Percentiles rank a stretch among this genome's conserved stretches.
Evolutionary conservation across 2,888 invertebrate genomes (phyloP).

Genomic region (Panzeria rudis): DNA sequence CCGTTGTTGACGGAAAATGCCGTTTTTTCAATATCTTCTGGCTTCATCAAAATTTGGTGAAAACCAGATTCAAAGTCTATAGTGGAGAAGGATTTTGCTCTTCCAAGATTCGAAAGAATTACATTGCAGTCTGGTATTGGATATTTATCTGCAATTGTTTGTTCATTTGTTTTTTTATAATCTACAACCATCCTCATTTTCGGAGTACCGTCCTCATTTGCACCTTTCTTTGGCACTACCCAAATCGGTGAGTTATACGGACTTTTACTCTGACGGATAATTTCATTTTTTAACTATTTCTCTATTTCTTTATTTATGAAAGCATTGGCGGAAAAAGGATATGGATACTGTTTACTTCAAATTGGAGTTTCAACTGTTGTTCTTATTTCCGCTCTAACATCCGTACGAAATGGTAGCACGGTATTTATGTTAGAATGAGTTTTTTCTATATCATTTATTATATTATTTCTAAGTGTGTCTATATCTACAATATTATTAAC

Average conservation of each 20-base stretch:
- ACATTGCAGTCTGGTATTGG: slow-evolving; percentile 58
- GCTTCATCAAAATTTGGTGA: slow-evolving; percentile 66
- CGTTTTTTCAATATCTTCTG: slow-evolving; percentile 67
- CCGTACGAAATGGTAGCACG: slow-evolving; percentile 60
- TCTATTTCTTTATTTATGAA: slow-evolving; percentile 60
- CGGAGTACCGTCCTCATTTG: neutral
- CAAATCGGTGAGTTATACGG: slow-evolving; percentile 56
- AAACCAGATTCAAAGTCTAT: slow-evolving; percentile 68
- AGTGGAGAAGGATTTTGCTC: slow-evolving; percentile 57
- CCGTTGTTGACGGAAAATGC: slow-evolving; percentile 62
- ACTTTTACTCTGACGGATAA: slow-evolving; percentile 49
- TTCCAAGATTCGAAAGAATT: slow-evolving; percentile 61
- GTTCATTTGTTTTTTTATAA: slow-evolving; percentile 59
- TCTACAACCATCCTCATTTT: slow-evolving; percentile 8
- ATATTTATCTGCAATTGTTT: slow-evolving; percentile 60
- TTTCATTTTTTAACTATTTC: slow-evolving; percentile 32
- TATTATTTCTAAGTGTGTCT: slow-evolving; percentile 10
- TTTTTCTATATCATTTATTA: too few relatives aligned
- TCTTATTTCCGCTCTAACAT: slow-evolving; percentile 63
- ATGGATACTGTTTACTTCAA: slow-evolving; percentile 63
- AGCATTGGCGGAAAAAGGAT: slow-evolving; percentile 47
- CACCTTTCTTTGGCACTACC: neutral
- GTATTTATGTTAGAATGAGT: slow-evolving; percentile 33
- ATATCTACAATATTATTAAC: neutral
- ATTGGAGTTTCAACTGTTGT: slow-evolving; percentile 54